Evolutionary conservation across 2,797 vertebrate species (phyloP), one percentile per base, ranked within the genome.

Genomic region (Discoglossus pictus): DNA sequence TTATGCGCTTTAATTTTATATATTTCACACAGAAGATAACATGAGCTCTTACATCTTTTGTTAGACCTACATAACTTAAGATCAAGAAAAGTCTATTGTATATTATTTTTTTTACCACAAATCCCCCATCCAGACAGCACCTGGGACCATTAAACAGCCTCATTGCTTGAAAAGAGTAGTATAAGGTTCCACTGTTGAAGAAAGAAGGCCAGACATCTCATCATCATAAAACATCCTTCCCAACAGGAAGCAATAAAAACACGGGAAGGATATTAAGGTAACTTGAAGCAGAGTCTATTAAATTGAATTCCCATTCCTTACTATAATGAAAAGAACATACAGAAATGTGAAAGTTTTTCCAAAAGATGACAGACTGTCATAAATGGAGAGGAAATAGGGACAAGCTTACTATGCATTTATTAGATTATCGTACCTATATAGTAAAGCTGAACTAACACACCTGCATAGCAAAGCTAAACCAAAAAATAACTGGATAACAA

Each of bases 231-330:
- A 63, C 44, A 58, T 44, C 52, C 53, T 51, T 25, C 20, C 7
- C 51, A 35, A 42, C 36, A 71, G 68, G 68, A 71, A 64, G 61
- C 18, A 64, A 71, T 71, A 71, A 71, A 59, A 18, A 7, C 53
- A 64, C 25, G 53, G 24, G 39, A 59, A 71, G 68, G 68, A 71
- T 71, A 71, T 65, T 59, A 71, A 58, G 16, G 68, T 71, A 71
- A 71, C 21, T 34, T 25, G 53, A 71, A 58, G 25, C 21, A 2
- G 20, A 23, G 38, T 59, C 25, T 40, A 18, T 11, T 35, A 54
- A 35, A 70, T 40, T 42, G 17, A 56, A 31, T 70, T 54, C 60
- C 52, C 52, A 35, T 42, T n/a, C 43, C 31, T 21, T 40, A 15
- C 35, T 11, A 21, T 50, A 62, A 70, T 40, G 47, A 25, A 58